A percentile compares a stretch with the other conserved stretches of the same genome.
Evolutionary conservation across 2,888 invertebrate species (phyloP).

Genomic region (Synergus itoensis): DNA sequence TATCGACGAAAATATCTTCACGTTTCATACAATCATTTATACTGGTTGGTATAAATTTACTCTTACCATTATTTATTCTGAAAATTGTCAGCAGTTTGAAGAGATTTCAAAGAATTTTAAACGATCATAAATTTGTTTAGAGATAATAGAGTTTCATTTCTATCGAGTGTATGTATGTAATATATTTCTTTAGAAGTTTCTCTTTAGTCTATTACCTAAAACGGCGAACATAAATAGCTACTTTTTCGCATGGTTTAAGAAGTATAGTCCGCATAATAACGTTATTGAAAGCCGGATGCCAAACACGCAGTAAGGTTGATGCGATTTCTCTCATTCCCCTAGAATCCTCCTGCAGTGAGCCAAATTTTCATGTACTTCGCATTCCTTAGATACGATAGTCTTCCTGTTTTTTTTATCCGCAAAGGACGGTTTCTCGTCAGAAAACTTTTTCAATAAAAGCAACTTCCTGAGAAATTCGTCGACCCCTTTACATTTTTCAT

Average conservation of each 20-base stretch:
- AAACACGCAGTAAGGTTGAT: slow-evolving; percentile 46
- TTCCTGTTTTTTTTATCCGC: neutral
- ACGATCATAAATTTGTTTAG: too few species aligned
- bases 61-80: too few species aligned
- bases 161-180: neutral
- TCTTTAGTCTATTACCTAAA: slow-evolving; percentile 11
- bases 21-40: neutral
- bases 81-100: too few species aligned
- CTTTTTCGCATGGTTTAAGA: slow-evolving; percentile 53
- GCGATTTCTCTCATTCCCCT: slow-evolving; percentile 26
- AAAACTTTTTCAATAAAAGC: neutral
- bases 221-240: slow-evolving; percentile 46
- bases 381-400: slow-evolving; percentile 3
- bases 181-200: neutral
- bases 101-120: too few species aligned
- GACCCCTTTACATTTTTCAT: neutral
- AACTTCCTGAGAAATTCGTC: neutral
- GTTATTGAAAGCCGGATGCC: slow-evolving; percentile 60
- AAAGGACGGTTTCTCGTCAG: slow-evolving; percentile 43
- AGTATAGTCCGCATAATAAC: slow-evolving; percentile 58
- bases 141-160: neutral
- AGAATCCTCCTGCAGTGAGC: neutral
- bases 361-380: slow-evolving; percentile 27
- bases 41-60: too few species aligned
- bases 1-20: neutral